These are phyloP conservation scores for Lobophora halterata DNA, from an alignment of 2,888 invertebrate genomes.

Conservation along the genomic window DNA sequence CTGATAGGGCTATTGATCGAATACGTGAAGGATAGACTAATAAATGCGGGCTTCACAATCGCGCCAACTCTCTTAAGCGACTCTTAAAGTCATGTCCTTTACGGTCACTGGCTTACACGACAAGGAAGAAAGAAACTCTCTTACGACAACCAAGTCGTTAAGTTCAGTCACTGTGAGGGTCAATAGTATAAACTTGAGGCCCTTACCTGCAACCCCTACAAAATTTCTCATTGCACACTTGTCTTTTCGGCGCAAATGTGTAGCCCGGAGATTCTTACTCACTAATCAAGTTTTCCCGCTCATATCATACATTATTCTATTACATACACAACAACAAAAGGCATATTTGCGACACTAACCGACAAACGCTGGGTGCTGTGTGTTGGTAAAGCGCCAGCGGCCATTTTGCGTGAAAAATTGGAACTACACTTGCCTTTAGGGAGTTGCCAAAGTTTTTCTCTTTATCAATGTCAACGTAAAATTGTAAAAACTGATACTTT, in stretches of 20 bases:
- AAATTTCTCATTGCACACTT: no score
- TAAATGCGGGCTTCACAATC: background rate
- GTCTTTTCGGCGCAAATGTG: constrained; percentile 4
- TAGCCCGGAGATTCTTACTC: constrained; percentile 48
- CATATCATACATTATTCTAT: constrained; percentile 36
- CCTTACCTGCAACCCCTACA: no score
- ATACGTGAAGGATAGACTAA: background rate
- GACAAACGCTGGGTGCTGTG: constrained; percentile 41
- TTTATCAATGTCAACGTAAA: no score
- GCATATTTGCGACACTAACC: constrained; percentile 57
- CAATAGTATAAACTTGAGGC: no score
- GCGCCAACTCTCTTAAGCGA: no score
- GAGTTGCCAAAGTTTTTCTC: no score
- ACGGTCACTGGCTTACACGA: no score
- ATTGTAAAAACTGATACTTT: no score
- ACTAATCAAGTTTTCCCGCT: constrained; percentile 45
- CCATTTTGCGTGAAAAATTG: constrained; percentile 5
- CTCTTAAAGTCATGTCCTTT: no score
- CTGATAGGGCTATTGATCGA: constrained; percentile 1
- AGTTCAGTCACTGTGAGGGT: no score
- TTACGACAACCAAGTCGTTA: no score
- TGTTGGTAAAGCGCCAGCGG: constrained; percentile 28
- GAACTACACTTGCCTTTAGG: constrained; percentile 13
- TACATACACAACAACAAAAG: constrained; percentile 63
- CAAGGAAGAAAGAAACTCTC: no score